Evolutionary conservation across 2,113 vertebrate genomes (phyloP), one percentile per base, ranked within the genome.

Genomic region (Malaclemys terrapin): DNA sequence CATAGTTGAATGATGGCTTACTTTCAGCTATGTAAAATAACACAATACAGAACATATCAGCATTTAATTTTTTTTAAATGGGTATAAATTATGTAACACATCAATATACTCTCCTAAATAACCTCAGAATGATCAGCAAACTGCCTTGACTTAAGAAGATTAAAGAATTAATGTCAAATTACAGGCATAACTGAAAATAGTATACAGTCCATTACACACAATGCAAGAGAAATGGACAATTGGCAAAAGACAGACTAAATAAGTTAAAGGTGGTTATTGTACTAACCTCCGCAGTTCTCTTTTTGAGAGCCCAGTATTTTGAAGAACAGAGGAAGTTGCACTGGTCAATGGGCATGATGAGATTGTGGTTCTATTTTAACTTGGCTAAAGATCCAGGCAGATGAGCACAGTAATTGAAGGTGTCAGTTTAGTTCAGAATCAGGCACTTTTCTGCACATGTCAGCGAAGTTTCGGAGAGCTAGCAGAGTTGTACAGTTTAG

Each of bases 111-210:
- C 85, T 92, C 72, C 93, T 91, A 35, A 97, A 94, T 91, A 95
- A 93, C 91, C 85, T 79, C 88, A 0, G 89, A 88, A 91, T 96
- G 95, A 93, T 96, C 94, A 90, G 38, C 86, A 87, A 84, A 90
- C 92, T 87, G 85, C 93, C 91, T 96, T 92, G 93, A 75, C 47
- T 96, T 96, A 97, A 96, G 96, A 84, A 91, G 96, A 97, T 95
- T 97, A 97, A 95, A 91, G 95, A 96, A 97, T 97, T 96, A 95
- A 95, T 93, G 85, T 95, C 93, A 93, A 93, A 96, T 97, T 95
- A 95, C 89, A 95, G 96, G 72, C 89, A 90, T 95, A 89, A 93
- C 90, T 93, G 94, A 93, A 96, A 97, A 93, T 93, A 81, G 76
- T 54, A 87, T 72, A 86, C 89, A 76, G 52, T 62, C 53, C 65